Evolutionary conservation across 92 coral and sea anemone species (phyloP).

Genomic region (Pocillopora grandis): DNA sequence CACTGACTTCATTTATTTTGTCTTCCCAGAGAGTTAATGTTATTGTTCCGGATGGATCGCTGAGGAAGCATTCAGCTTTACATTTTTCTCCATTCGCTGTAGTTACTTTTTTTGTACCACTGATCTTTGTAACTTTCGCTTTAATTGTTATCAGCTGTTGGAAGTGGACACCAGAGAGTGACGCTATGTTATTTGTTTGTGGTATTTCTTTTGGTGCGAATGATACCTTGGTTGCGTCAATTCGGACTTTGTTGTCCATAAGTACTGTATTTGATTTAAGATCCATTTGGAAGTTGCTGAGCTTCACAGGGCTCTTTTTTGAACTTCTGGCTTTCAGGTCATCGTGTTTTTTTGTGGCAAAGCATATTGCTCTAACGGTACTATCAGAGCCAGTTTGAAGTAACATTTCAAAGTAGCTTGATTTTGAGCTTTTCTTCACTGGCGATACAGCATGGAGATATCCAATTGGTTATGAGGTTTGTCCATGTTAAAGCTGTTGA

Average conservation of each 20-base stretch:
- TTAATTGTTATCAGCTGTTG: constrained; percentile 45
- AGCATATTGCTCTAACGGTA: constrained; percentile 44
- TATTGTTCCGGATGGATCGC: constrained; percentile 40
- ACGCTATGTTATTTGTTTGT: constrained; percentile 49
- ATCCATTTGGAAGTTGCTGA: constrained; percentile 35
- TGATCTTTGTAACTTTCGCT: constrained; percentile 37
- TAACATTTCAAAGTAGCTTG: constrained; percentile 47
- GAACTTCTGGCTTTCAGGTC: constrained; percentile 37
- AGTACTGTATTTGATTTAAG: constrained; percentile 39
- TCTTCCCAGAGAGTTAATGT: constrained; percentile 49
- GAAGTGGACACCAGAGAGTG: constrained; percentile 42
- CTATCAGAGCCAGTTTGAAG: constrained; percentile 38
- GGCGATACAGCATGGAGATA: constrained; percentile 36
- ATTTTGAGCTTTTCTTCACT: constrained; percentile 46
- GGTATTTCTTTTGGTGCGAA: constrained; percentile 44
- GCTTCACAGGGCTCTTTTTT: constrained; percentile 39
- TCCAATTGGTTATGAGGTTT: constrained; percentile 26
- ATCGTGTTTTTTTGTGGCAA: constrained; percentile 45
- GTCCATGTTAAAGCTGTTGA: constrained; percentile 38
- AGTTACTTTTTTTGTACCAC: constrained; percentile 27
- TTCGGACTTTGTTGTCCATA: constrained; percentile 35
- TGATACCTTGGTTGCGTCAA: constrained; percentile 35
- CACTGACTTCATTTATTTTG: constrained; percentile 28
- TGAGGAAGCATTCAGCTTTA: constrained; percentile 41
- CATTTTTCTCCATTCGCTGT: constrained; percentile 19